Evolutionary conservation across 2,113 vertebrate genomes (phyloP), one percentile per base, ranked within the genome.

Genomic region (Columba janthina): DNA sequence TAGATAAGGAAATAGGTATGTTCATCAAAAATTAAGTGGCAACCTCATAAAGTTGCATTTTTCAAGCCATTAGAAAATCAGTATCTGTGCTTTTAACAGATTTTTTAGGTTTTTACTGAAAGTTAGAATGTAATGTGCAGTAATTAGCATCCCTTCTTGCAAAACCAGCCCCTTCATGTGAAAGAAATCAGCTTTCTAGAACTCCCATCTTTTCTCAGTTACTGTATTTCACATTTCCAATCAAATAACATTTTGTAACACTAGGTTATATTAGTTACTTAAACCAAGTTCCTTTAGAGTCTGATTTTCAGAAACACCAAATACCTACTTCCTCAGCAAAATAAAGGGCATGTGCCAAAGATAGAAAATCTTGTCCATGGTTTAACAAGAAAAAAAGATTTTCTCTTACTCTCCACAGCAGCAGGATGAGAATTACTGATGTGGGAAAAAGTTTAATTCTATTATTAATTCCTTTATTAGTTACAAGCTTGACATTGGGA

Each of bases 141-240:
- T 7, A 67, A 69, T 9, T 40, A 34, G 51, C n/a, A 79, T 10
- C 81, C 32, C 61, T 31, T n/a, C 12, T 36, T 26, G 65, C 57
- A 88, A 86, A 86, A 51, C 2, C 24, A 77, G 36, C 29, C 71
- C 12, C 34, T 71, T 48, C 42, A 57, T 3, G 11, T 13, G 61
- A 84, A 2, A n/a, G 11, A 81, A 64, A 22, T 11, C 13, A 81
- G 9, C n/a, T n/a, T 65, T 60, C 32, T 50, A 36, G 9, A 85
- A 65, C 21, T 50, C 22, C 7, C 0, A 0, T 24, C 36, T 64
- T 53, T 64, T 28, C 61, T n/a, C 51, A 51, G 20, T 46, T 70
- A 19, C 51, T 51, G 16, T 38, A 60, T 38, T 92, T 84, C 76
- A 44, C 15, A 9, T 62, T 72, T 72, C 81, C 6, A 10, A 67